These are phyloP conservation scores for Psammodynastes pulverulentus DNA, from an alignment of 2,113 vertebrate genomes.

Conservation along the genomic window DNA sequence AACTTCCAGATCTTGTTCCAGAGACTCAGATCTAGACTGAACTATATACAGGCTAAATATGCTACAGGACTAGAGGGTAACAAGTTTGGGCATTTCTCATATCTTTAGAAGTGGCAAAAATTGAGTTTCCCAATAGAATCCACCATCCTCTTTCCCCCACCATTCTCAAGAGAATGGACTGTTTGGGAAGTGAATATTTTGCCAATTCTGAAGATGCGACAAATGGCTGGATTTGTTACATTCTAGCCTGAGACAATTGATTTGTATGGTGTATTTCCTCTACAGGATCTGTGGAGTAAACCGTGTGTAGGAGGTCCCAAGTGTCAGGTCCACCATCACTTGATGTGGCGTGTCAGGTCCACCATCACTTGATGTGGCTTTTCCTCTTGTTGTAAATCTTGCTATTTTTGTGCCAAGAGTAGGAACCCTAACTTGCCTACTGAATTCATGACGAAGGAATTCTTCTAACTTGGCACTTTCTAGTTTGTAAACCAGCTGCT, in stretches of 20 bases:
- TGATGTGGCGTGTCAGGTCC: background rate
- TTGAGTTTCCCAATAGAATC: background rate
- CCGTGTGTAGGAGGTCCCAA: background rate
- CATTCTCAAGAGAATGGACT: background rate
- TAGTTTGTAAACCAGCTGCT: background rate
- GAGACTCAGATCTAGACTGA: background rate
- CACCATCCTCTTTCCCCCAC: background rate
- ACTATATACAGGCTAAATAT: background rate
- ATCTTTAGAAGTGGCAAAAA: background rate
- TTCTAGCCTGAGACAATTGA: background rate
- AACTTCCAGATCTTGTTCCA: background rate
- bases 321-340: background rate
- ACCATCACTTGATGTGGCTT: background rate
- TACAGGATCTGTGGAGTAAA: background rate
- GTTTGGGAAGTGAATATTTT: background rate
- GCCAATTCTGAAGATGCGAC: background rate
- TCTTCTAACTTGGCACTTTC: background rate
- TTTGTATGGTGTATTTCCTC: background rate
- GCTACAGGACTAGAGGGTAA: background rate
- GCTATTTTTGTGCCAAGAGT: background rate
- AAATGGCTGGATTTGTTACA: background rate
- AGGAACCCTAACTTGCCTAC: background rate
- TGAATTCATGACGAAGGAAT: background rate
- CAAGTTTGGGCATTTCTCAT: background rate
- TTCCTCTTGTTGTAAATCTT: background rate